Percentiles rank a stretch among this genome's conserved stretches.
These are phyloP conservation scores for Tamandua tetradactyla DNA, from an alignment of 2,797 vertebrate genomes.

Conservation along the genomic window DNA sequence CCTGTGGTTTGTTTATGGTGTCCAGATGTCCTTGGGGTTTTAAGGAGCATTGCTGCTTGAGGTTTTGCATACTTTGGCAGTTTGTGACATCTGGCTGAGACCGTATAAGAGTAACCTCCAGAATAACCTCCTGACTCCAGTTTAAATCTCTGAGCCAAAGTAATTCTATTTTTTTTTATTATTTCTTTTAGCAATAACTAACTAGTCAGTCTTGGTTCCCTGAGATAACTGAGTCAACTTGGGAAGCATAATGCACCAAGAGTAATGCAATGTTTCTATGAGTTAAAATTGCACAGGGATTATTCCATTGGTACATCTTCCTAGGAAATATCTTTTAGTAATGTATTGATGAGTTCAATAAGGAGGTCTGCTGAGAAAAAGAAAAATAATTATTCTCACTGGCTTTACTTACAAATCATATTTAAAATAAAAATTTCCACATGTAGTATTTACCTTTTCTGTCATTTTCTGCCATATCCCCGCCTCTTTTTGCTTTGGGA, in stretches of 20 bases:
- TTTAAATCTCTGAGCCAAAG: no score
- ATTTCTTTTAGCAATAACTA: neutral
- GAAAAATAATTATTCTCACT: constrained; percentile 13
- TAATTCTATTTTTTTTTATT: no score
- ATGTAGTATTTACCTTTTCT: neutral
- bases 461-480: neutral
- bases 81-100: no score
- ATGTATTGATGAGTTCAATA: neutral
- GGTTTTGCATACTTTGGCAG: no score
- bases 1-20: no score
- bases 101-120: no score
- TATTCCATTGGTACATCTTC: constrained; percentile 18
- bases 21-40: no score
- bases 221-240: constrained; percentile 23
- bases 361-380: constrained; percentile 36
- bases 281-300: constrained; percentile 47
- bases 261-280: neutral
- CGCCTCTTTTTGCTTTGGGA: neutral
- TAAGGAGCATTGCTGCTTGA: no score
- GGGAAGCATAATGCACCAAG: constrained; percentile 8
- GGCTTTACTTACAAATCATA: neutral
- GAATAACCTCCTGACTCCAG: no score
- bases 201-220: neutral
- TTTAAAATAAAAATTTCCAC: neutral
- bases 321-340: constrained; percentile 20